Evolutionary conservation across 2,113 vertebrate species (phyloP), one percentile per base, ranked within the genome.

Genomic region (Misgurnus mizolepis): DNA sequence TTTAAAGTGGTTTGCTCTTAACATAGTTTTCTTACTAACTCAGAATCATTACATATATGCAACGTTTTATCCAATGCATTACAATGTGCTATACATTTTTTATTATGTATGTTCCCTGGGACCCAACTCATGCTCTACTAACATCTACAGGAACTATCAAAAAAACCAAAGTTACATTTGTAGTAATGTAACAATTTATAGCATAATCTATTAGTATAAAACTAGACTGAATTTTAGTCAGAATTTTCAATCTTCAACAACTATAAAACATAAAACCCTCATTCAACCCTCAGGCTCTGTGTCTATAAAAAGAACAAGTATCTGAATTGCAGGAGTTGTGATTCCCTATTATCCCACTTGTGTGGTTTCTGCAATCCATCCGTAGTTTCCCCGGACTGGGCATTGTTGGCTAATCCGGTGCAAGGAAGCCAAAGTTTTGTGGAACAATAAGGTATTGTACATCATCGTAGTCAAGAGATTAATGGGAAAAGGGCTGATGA

Each of bases 401-500:
- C 62, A 76, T 75, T 76, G 71, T 70, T 76, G 71, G 78, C 39
- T 83, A 76, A 80, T 68, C 78, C 41, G 12, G 68, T 55, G 69
- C 15, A 4, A 58, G 70, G 49, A 78, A 55, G 60, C 60, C 66
- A 77, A 88, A 78, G 79, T 87, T 84, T 77, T 82, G 78, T 55
- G 83, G 81, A 88, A 89, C 88, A 89, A 87, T 86, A 75, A 39
- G 67, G 49, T 80, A 71, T 67, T 69, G 68, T 82, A 77, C 83
- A 84, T 89, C 86, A 89, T 88, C 89, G 82, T 83, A 73, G 69
- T 73, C 50, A 75, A 70, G 81, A 88, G 89, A 90, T 90, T 83
- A 92, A 92, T 91, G 85, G 83, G 67, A 76, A 68, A 88, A 84
- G 87, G 79, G 88, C 87, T 80, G 87, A 86, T 86, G 88, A 87